Conservation (phyloP, 2,113 vertebrate genomes). For the Miniopterus natalensis region DNA sequence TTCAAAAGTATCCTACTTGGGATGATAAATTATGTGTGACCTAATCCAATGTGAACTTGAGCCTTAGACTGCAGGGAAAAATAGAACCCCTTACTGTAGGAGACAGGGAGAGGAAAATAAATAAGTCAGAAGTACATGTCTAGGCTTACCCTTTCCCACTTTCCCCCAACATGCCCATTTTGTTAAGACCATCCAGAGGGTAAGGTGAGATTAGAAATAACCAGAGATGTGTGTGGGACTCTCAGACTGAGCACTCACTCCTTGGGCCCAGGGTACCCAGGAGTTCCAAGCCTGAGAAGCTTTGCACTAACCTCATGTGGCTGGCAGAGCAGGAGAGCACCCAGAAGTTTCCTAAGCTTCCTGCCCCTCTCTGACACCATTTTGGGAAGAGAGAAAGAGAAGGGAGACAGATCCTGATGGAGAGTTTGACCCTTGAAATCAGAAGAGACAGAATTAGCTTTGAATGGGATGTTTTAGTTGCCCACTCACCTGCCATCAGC, state of each 20-base stretch:
- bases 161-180: fast-evolving
- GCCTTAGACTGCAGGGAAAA: neutral
- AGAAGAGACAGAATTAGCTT: conserved; percentile 39
- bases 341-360: neutral
- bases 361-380: neutral
- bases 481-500: neutral
- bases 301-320: neutral
- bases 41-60: neutral
- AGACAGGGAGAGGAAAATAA: neutral
- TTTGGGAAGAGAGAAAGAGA: neutral
- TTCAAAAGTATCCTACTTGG: neutral
- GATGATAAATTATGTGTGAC: neutral
- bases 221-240: neutral
- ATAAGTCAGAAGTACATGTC: neutral
- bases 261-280: neutral
- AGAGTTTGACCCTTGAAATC: conserved; percentile 20
- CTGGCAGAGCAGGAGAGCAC: neutral
- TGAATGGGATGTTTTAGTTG: conserved; percentile 20
- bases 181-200: neutral
- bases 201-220: neutral
- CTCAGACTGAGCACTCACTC: neutral
- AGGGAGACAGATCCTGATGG: neutral
- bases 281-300: neutral
- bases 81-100: neutral
- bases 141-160: neutral